Conservation (phyloP, 1,140 invertebrate genomes). For the Nebria ingens region DNA sequence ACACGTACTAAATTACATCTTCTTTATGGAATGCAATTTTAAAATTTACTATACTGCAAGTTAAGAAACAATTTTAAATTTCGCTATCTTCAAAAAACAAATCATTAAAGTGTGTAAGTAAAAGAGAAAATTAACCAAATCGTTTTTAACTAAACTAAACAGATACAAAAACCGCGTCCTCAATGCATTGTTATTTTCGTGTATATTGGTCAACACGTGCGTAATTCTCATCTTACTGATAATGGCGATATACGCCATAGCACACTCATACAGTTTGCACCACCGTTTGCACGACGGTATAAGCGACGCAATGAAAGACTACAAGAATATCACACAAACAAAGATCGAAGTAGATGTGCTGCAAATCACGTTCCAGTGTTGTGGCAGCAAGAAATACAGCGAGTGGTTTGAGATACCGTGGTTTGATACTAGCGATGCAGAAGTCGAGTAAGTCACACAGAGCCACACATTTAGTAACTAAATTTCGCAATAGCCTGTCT, state of each 20-base stretch:
- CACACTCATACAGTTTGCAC: background rate
- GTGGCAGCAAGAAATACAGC: slow-evolving; percentile 30
- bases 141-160: too few species aligned
- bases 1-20: too few species aligned
- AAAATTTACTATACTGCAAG: too few species aligned
- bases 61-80: too few species aligned
- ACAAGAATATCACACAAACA: slow-evolving; percentile 22
- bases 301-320: slow-evolving; percentile 27
- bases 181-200: background rate
- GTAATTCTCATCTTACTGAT: background rate
- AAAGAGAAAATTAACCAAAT: too few species aligned
- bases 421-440: slow-evolving; percentile 23
- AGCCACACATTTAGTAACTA: too few species aligned
- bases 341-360: slow-evolving; percentile 28
- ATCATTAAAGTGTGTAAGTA: too few species aligned
- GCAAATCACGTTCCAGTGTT: slow-evolving; percentile 33
- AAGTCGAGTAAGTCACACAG: slow-evolving; percentile 16
- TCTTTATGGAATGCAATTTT: too few species aligned
- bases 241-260: background rate
- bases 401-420: slow-evolving; percentile 32
- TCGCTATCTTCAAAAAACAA: too few species aligned
- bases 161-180: background rate
- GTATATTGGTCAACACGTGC: background rate
- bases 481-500: too few species aligned
- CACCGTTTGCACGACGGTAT: slow-evolving; percentile 25